A percentile compares a stretch with the other conserved stretches of the same genome.
Evolutionary conservation across 2,113 vertebrate genomes (phyloP).

Genomic region (Petaurus breviceps): DNA sequence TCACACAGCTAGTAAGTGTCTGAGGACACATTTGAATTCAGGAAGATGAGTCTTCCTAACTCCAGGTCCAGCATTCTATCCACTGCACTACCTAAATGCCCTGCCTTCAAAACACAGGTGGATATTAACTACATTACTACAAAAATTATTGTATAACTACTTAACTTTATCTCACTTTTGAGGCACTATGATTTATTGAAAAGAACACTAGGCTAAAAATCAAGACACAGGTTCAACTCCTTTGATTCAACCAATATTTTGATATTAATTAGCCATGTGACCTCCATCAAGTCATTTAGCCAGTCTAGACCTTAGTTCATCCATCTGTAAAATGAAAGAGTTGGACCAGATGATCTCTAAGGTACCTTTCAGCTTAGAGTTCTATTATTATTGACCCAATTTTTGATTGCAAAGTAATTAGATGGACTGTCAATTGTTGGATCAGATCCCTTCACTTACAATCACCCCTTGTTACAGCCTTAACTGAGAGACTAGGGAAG

Average conservation of each 20-base stretch:
- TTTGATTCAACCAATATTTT: background rate
- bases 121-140: background rate
- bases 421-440: background rate
- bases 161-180: background rate
- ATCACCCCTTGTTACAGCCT: conserved; percentile 27
- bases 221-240: background rate
- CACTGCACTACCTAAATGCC: no score
- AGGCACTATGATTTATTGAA: background rate
- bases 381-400: background rate
- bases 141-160: background rate
- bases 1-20: background rate
- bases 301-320: background rate
- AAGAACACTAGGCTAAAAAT: background rate
- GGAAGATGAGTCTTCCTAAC: no score
- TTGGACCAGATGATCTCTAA: background rate
- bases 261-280: background rate
- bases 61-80: no score
- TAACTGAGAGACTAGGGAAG: conserved; percentile 48
- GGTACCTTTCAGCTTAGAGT: background rate
- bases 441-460: background rate
- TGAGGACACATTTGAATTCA: background rate
- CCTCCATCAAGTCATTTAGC: background rate
- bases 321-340: background rate
- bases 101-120: background rate
- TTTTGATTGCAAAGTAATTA: conserved; percentile 26